These are phyloP conservation scores for Drosophila rubida DNA, from an alignment of 2,888 invertebrate genomes.

Conservation along the genomic window DNA sequence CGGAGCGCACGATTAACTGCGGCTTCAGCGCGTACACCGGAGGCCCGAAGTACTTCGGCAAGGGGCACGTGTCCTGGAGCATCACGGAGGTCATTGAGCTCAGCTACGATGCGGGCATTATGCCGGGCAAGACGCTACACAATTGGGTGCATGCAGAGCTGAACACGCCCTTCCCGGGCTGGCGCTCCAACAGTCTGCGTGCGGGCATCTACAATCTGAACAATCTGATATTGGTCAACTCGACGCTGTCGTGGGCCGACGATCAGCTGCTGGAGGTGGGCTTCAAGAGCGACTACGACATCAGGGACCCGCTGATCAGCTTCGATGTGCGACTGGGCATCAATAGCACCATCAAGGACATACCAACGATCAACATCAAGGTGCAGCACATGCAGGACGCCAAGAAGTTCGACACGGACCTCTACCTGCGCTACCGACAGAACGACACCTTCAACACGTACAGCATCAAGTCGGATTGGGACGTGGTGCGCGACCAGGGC, in stretches of 20 bases:
- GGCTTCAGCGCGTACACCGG: slow-evolving; percentile 87
- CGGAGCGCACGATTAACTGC: slow-evolving; percentile 90
- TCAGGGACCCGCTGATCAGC: slow-evolving; percentile 83
- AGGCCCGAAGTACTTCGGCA: slow-evolving; percentile 84
- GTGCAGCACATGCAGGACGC: slow-evolving; percentile 86
- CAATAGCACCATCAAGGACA: slow-evolving; percentile 87
- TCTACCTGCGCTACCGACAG: slow-evolving; percentile 85
- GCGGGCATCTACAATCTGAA: slow-evolving; percentile 85
- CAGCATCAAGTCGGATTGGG: slow-evolving; percentile 90
- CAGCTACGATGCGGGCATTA: slow-evolving; percentile 79
- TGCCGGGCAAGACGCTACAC: slow-evolving; percentile 77
- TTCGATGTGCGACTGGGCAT: slow-evolving; percentile 86
- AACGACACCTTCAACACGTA: slow-evolving; percentile 86
- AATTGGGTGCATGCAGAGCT: slow-evolving; percentile 85
- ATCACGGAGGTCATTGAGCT: slow-evolving; percentile 87
- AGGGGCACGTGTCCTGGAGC: slow-evolving; percentile 89
- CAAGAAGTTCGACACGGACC: slow-evolving; percentile 85
- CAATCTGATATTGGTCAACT: slow-evolving; percentile 86
- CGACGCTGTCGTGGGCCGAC: slow-evolving; percentile 87
- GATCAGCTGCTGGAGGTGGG: slow-evolving; percentile 87
- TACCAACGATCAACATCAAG: slow-evolving; percentile 87
- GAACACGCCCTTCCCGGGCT: slow-evolving; percentile 87
- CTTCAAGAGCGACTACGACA: slow-evolving; percentile 86
- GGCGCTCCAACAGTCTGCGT: slow-evolving; percentile 86
- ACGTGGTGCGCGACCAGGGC: slow-evolving; percentile 86